A percentile compares a stretch with the other conserved stretches of the same genome.
phyloP scores from a whole-genome alignment of 2,797 vertebrate species.

The Epinephelus coioides region DNA sequence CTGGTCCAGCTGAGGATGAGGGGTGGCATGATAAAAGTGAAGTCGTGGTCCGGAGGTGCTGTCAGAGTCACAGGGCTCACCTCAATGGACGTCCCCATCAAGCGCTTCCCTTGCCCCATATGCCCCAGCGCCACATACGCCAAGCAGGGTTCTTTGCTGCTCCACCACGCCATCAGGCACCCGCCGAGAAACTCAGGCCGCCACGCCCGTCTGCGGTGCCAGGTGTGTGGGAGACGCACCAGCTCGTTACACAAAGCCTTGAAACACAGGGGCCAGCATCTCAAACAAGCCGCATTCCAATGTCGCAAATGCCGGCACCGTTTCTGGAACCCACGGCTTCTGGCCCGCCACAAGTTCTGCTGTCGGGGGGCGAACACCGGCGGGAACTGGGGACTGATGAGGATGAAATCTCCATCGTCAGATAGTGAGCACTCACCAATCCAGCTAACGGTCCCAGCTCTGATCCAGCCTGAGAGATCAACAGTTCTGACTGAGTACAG shows the following conservation, averaged over 20 bases:
- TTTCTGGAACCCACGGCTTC: slow-evolving; percentile 85
- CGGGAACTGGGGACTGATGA: slow-evolving; percentile 69
- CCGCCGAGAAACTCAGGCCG: slow-evolving; percentile 75
- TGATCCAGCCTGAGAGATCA: slow-evolving; percentile 80
- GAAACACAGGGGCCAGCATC: slow-evolving; percentile 83
- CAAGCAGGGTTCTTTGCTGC: slow-evolving; percentile 78
- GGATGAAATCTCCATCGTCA: slow-evolving; percentile 52
- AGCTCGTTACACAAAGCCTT: slow-evolving; percentile 81
- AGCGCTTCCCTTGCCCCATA: slow-evolving; percentile 85
- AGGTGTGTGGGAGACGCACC: slow-evolving; percentile 80
- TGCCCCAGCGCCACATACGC: slow-evolving; percentile 84
- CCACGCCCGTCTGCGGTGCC: slow-evolving; percentile 80
- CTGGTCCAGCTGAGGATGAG: slow-evolving; percentile 81
- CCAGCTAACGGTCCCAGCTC: slow-evolving; percentile 59
- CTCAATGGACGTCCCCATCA: slow-evolving; percentile 82
- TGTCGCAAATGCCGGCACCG: slow-evolving; percentile 84
- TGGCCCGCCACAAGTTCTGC: slow-evolving; percentile 83
- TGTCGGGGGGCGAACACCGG: slow-evolving; percentile 69
- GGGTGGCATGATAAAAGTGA: slow-evolving; percentile 67
- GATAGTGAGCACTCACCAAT: slow-evolving; percentile 55
- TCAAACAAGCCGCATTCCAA: slow-evolving; percentile 81
- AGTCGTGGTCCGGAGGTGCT: slow-evolving; percentile 79
- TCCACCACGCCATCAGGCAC: slow-evolving; percentile 83
- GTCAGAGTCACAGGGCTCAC: slow-evolving; percentile 80
- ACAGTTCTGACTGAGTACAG: slow-evolving; percentile 84